phyloP scores from a whole-genome alignment of 30 jellyfish, hydroid and myxozoan species.

The Nemopilema nomurai region DNA sequence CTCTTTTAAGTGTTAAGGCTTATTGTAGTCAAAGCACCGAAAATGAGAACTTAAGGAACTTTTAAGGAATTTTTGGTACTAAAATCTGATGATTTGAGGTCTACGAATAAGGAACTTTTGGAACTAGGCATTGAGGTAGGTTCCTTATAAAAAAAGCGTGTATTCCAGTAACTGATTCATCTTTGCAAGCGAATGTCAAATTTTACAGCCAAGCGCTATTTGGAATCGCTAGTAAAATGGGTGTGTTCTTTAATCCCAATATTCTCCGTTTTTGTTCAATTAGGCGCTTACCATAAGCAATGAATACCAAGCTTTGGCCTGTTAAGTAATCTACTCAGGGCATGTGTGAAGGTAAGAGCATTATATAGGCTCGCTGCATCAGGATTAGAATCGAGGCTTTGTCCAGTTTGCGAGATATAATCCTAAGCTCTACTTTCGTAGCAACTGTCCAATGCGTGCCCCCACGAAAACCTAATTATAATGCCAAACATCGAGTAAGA shows the following conservation, averaged over 20 bases:
- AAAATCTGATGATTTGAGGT: too few relatives aligned
- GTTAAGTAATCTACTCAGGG: background rate
- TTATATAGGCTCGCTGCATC: background rate
- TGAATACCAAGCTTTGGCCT: background rate
- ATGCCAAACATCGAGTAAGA: background rate
- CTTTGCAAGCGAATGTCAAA: too few relatives aligned
- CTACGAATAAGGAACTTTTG: too few relatives aligned
- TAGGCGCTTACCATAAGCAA: background rate
- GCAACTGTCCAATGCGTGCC: background rate
- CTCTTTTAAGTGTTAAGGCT: too few relatives aligned
- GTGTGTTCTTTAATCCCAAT: background rate
- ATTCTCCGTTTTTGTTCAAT: background rate
- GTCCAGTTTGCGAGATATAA: background rate
- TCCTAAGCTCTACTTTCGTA: background rate
- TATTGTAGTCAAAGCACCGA: too few relatives aligned
- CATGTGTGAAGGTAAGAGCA: background rate
- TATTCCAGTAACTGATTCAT: too few relatives aligned
- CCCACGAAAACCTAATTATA: background rate
- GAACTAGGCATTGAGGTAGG: too few relatives aligned
- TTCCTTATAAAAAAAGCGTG: too few relatives aligned
- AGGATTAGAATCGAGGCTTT: background rate
- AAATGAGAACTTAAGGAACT: too few relatives aligned
- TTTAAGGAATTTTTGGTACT: too few relatives aligned
- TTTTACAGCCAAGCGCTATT: too few relatives aligned
- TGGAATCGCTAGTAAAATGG: too few relatives aligned